A percentile compares a stretch with the other conserved stretches of the same genome.
Conservation (phyloP, 2,888 invertebrate species). For the Athalia rosae region DNA sequence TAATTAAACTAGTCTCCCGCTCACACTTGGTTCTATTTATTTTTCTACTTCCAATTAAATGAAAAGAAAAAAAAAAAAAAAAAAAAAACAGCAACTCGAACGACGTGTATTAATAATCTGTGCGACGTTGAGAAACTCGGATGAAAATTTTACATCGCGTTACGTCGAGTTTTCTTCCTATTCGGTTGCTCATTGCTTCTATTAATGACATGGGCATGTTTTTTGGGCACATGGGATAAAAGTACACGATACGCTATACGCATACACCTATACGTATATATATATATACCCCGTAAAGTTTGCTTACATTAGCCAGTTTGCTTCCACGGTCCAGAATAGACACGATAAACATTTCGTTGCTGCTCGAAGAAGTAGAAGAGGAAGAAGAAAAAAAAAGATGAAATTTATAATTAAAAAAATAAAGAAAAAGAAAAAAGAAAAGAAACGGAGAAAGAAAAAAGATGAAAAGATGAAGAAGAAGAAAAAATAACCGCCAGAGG, state of each 20-base stretch:
- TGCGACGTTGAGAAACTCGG: constrained; percentile 32
- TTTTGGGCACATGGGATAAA: too few species aligned
- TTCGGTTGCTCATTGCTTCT: too few species aligned
- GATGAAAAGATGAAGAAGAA: too few species aligned
- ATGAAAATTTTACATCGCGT: not conserved
- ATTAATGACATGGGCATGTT: too few species aligned
- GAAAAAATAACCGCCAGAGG: not conserved
- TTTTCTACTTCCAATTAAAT: not conserved
- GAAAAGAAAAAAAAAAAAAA: not conserved
- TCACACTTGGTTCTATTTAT: too few species aligned
- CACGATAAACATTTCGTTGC: constrained; percentile 35
- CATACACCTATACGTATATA: too few species aligned
- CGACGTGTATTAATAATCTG: not conserved
- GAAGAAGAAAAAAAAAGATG: not conserved
- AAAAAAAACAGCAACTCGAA: too few species aligned
- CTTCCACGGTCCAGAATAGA: constrained; percentile 33
- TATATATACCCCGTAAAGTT: constrained; percentile 12
- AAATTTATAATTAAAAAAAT: too few species aligned
- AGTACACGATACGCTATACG: too few species aligned
- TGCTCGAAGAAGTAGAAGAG: constrained; percentile 21
- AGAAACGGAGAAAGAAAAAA: not conserved
- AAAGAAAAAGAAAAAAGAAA: not conserved
- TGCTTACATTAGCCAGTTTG: constrained; percentile 24
- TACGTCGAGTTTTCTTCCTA: too few species aligned
- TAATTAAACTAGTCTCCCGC: too few species aligned